phyloP scores from a whole-genome alignment of 2,888 invertebrate genomes.

The Frankliniella intonsa region DNA sequence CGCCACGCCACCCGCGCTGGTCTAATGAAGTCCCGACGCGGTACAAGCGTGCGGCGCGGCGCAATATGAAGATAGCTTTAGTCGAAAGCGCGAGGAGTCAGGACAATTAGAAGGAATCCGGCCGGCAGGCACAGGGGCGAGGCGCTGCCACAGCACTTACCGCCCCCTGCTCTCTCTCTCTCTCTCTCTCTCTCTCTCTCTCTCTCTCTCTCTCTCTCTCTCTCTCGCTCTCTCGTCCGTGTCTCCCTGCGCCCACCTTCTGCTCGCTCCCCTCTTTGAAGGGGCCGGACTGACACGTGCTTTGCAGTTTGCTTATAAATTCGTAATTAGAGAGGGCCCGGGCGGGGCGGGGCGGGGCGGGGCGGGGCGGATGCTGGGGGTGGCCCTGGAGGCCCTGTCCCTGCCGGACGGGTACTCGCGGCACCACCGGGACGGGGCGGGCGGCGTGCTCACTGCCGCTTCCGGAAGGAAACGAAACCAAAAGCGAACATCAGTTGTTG shows the following conservation, averaged over 20 bases:
- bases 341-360: no score
- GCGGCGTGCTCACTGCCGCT: no score
- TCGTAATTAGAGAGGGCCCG: background rate
- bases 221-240: background rate
- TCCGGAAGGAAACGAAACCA: no score
- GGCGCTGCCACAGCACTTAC: background rate
- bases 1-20: no score
- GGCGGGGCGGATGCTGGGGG: background rate
- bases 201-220: background rate
- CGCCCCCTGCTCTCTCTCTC: background rate
- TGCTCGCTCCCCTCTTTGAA: background rate
- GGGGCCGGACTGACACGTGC: background rate
- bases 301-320: slow-evolving; percentile 19
- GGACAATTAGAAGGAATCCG: background rate
- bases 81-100: background rate
- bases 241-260: background rate
- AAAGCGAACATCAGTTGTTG: no score
- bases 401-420: no score
- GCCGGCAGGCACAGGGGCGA: background rate
- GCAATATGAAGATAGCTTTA: slow-evolving; percentile 11
- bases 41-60: background rate
- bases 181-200: background rate
- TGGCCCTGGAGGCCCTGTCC: no score
- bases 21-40: no score
- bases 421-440: no score